Evolutionary conservation across 2,888 invertebrate genomes (phyloP), one percentile per base, ranked within the genome.

Genomic region (Diarsia rubi): DNA sequence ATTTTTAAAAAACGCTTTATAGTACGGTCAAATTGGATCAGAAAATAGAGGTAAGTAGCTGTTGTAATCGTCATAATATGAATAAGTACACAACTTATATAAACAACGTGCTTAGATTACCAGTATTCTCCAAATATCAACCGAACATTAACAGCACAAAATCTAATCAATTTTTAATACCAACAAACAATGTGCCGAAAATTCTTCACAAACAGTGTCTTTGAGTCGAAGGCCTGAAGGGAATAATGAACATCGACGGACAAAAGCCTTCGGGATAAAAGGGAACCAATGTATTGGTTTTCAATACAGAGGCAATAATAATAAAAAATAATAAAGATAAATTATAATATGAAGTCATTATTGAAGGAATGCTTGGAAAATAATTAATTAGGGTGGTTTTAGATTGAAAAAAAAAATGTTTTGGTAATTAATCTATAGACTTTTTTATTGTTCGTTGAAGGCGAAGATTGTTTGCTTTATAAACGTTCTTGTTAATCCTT

Each of bases 201-300:
- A 78, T 79, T 76, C 62, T 63, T 31, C 67, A 59, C 70, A 81
- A 82, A 86, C 76, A 76, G 60, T 73, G 65, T 82, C 73, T 74
- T 70, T 70, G 74, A 75, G 77, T 73, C 68, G 73, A 75, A 68
- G 31, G 68, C 59, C 72, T 65, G 49, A 64, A 78, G 78, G 71
- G 75, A 84, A 86, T 81, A 84, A 81, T 84, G 73, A 88, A 80
- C 68, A 73, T 71, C 59, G 31, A 12, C 71, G 76, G 74, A 86
- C 86, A 88, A 88, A 85, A 80, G 84, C 65, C 47, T 70, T n/a
- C 69, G 77, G 79, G 87, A 91, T 91, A 90, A 89, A 92, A 91
- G 91, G 77, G 72, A 91, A 91, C 85, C 84, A 85, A 87, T 82
- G 85, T 91, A 92, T 92, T 91, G 90, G 89, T 91, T 92, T 92